Percentiles rank a stretch among this genome's conserved stretches.
These are phyloP conservation scores for Stercorarius parasiticus DNA, from an alignment of 2,113 vertebrate genomes.

Conservation along the genomic window DNA sequence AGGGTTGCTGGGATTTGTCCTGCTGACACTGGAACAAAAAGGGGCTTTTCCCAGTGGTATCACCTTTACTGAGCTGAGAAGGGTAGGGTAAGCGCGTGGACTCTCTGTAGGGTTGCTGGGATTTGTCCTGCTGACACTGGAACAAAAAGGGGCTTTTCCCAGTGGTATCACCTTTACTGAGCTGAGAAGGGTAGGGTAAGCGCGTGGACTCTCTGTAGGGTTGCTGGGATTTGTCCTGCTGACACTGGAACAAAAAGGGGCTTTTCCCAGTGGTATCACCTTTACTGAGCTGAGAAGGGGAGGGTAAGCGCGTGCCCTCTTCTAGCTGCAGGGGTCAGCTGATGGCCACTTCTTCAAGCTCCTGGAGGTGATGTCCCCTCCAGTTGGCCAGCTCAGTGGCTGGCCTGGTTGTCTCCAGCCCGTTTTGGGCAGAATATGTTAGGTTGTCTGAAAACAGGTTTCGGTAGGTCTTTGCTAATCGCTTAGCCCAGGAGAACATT, in stretches of 20 bases:
- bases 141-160: too few relatives aligned
- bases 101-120: too few relatives aligned
- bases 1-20: too few relatives aligned
- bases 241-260: not conserved
- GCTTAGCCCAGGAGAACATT: not conserved
- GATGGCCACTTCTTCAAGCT: not conserved
- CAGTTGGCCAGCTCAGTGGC: not conserved
- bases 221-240: not conserved
- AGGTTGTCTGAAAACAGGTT: not conserved
- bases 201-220: too few relatives aligned
- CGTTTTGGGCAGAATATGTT: accelerated
- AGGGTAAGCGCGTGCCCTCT: not conserved
- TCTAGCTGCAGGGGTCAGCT: not conserved
- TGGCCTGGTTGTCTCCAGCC: not conserved
- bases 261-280: not conserved
- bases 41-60: too few relatives aligned
- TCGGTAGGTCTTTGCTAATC: not conserved
- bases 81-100: too few relatives aligned
- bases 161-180: too few relatives aligned
- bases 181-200: too few relatives aligned
- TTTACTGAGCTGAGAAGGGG: not conserved
- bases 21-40: too few relatives aligned
- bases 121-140: too few relatives aligned
- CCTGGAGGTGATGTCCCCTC: accelerated
- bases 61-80: too few relatives aligned